Base-by-base conservation (phyloP, 2,113 vertebrate species). In the Tretioscincus oriximinensis region DNA sequence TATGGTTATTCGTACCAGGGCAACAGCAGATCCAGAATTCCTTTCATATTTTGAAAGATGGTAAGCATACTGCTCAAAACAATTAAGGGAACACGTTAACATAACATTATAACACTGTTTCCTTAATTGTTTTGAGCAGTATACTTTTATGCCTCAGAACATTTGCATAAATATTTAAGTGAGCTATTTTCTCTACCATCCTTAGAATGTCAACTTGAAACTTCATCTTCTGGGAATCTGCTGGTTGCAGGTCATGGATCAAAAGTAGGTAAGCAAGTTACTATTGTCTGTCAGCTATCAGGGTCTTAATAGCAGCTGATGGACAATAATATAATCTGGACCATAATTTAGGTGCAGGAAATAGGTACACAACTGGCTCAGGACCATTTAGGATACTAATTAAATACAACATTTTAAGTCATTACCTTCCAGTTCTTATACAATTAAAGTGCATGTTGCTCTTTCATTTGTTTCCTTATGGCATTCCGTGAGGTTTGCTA, bases 241-340 rank as follows among this genome's bases (percentile, higher is more conserved):
- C 51, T 73, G 54, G 9, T 61, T 75, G 21, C 21, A 22, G 21
- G 41, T 21, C 29, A 16, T 22, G 4, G 54, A 61, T 75, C 2
- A 5, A 29, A 75, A 54, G 61, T 21, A 24, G 21, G 61, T 60
- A 16, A 75, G 54, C 28, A 61, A 20, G 29, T 22, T 61, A 21
- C 10, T 35, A 54, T 75, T 75, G 73, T 60, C 35, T 31, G 54
- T 75, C 73, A 75, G 60, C 73, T 75, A 54, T 75, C 73, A 75
- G 54, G 73, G 73, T 29, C 28, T 31, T 75, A 75, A 75, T 75
- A 75, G 35, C 54, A 75, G 54, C 35, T 75, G 26, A 61, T 35
- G 29, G 60, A 75, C 60, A 75, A 54, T 41, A 75, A 61, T 75
- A 75, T 61, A n/a, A n/a, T 75, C 61, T 35, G 73, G 61, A 12